phyloP scores from a whole-genome alignment of 2,888 invertebrate genomes.

The Halictus quadricinctus region DNA sequence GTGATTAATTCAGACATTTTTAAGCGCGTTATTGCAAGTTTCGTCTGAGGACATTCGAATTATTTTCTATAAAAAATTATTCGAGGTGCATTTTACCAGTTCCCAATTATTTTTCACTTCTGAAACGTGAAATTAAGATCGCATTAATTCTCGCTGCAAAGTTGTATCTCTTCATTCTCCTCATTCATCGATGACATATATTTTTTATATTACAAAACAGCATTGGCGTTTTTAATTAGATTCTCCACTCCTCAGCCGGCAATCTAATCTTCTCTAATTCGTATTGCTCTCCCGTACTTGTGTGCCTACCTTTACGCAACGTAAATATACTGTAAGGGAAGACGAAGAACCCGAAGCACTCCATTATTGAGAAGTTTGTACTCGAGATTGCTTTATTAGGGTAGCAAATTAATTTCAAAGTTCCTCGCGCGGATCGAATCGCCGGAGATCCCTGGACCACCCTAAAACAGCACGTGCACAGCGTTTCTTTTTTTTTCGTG shows the following conservation, averaged over 20 bases:
- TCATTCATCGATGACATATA: too few relatives aligned
- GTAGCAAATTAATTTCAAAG: conserved; percentile 28
- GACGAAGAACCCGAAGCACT: neutral
- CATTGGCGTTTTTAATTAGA: too few relatives aligned
- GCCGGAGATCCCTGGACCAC: conserved; percentile 40
- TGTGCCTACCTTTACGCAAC: neutral
- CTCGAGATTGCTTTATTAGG: conserved; percentile 25
- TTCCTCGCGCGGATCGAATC: conserved; percentile 18
- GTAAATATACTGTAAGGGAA: neutral
- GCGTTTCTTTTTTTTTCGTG: conserved; percentile 29
- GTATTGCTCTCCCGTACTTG: neutral
- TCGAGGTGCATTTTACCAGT: neutral
- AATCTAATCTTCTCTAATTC: too few relatives aligned
- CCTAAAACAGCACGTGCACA: conserved; percentile 56
- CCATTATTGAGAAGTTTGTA: conserved; percentile 7
- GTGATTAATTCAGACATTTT: neutral
- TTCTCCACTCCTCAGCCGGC: too few relatives aligned
- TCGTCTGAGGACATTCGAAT: neutral
- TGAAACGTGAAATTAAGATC: too few relatives aligned
- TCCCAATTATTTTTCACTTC: neutral
- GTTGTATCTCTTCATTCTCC: too few relatives aligned
- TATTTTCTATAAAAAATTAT: neutral
- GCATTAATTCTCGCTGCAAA: neutral
- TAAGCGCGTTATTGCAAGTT: neutral
- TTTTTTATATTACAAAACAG: too few relatives aligned